Conservation (phyloP, 1,140 invertebrate species). For the Anoplolepis gracilipes region DNA sequence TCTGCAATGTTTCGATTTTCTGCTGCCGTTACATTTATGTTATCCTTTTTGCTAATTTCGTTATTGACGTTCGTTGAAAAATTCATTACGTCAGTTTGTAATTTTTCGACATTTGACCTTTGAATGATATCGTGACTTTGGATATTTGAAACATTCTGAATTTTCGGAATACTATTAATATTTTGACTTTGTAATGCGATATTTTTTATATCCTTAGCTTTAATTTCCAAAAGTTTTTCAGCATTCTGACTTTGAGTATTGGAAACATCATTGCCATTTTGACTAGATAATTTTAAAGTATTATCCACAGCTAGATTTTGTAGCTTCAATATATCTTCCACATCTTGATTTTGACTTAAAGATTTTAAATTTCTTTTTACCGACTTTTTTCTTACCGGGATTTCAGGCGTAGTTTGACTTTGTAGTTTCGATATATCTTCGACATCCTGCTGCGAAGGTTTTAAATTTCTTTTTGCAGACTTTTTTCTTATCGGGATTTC, state of each 20-base stretch:
- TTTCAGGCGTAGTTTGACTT: not conserved
- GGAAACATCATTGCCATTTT: conserved; percentile 3
- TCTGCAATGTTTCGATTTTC: not conserved
- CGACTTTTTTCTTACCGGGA: conserved; percentile 53
- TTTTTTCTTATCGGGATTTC: conserved; percentile 67
- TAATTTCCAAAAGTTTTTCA: not conserved
- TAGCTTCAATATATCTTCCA: not conserved
- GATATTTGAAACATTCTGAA: not conserved
- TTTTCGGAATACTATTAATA: not conserved
- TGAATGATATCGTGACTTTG: not conserved
- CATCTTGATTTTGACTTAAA: not conserved
- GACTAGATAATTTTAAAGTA: not conserved
- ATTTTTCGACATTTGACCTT: not conserved
- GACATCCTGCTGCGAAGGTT: not conserved
- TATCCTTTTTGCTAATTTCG: not conserved
- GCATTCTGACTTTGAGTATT: not conserved
- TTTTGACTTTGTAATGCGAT: not conserved
- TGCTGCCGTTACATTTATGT: not conserved
- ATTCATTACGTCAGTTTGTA: not conserved
- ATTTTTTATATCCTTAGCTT: not conserved
- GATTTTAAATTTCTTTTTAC: conserved; percentile 8
- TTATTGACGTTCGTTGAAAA: not conserved
- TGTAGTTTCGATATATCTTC: not conserved
- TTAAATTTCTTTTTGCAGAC: conserved; percentile 11
- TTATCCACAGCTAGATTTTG: not conserved